phyloP scores from a whole-genome alignment of 2,113 vertebrate species.

The Pogonocichla stellata region DNA sequence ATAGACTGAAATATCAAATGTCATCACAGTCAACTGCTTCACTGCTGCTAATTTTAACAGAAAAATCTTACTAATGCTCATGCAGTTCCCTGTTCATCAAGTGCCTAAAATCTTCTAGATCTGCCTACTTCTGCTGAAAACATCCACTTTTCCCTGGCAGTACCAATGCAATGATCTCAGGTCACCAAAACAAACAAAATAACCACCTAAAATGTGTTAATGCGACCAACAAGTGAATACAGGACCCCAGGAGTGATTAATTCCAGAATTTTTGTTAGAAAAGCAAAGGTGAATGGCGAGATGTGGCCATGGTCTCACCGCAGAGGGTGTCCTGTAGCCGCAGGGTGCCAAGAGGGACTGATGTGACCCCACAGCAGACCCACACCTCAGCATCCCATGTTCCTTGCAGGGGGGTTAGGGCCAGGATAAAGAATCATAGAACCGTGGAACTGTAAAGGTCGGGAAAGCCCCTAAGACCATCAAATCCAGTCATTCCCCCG shows the following conservation, averaged over 20 bases:
- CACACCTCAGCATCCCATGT: not conserved
- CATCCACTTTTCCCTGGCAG: not conserved
- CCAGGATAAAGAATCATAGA: not conserved
- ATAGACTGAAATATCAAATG: not conserved
- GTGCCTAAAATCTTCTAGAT: not conserved
- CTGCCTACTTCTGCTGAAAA: not conserved
- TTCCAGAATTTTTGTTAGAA: not conserved
- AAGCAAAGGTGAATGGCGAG: not conserved
- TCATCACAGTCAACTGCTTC: not conserved
- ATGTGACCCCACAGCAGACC: not conserved
- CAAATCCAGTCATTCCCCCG: too few relatives aligned
- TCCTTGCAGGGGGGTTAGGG: not conserved
- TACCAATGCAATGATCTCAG: accelerated
- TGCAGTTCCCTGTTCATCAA: not conserved
- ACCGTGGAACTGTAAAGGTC: not conserved
- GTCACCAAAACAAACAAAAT: accelerated
- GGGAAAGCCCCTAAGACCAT: not conserved
- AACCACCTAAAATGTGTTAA: not conserved
- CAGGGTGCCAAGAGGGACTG: not conserved
- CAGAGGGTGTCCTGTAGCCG: not conserved
- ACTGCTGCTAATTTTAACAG: not conserved
- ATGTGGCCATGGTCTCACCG: not conserved
- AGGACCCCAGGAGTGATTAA: too few relatives aligned
- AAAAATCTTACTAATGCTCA: not conserved
- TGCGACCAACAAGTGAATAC: not conserved